Evolutionary conservation across 2,797 vertebrate species (phyloP), one percentile per base, ranked within the genome.

Genomic region (Nasua narica): DNA sequence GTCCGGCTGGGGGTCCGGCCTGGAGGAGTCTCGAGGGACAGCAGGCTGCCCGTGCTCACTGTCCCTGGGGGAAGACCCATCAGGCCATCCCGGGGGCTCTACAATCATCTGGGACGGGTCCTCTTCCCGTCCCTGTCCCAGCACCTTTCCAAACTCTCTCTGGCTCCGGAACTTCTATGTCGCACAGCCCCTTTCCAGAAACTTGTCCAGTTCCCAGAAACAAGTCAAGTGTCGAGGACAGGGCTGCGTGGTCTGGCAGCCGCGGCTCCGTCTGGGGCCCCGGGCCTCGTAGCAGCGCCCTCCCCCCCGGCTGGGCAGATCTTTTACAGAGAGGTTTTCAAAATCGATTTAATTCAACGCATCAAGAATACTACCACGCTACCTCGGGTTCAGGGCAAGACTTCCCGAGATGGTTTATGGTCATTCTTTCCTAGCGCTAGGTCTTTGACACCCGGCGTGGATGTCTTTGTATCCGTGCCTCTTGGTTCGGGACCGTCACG

Each of bases 1-100:
- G 18, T 0, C 1, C 4, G 37, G 3, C 7, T 0, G 2, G 29
- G 29, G 8, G 18, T 0, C 1, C 0, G 1, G 52, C 37, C 40
- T 37, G 1, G 9, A 0, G 9, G 23, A 15, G 29, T 5, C n/a
- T 60, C 3, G 6, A 2, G 10, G 1, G 6, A n/a, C 11, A 40
- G 23, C 8, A 32, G 27, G 4, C 3, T 19, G 78, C 14, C 18
- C 0, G 0, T 16, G 14, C 0, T 23, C 25, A 5, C 82, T 35
- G 5, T 3, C 43, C 14, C 54, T n/a, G 16, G 32, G 52, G n/a
- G 2, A 23, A 60, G 54, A 29, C 4, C 8, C 7, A 2, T n/a
- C 18, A 0, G 12, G 10, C 43, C 62, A 5, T 3, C 19, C 25
- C 52, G 9, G 76, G 5, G 76, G 5, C 25, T 58, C 50, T 46